A percentile compares a stretch with the other conserved stretches of the same genome.
These are phyloP conservation scores for Eilema caniola DNA, from an alignment of 2,888 invertebrate species.

Conservation along the genomic window DNA sequence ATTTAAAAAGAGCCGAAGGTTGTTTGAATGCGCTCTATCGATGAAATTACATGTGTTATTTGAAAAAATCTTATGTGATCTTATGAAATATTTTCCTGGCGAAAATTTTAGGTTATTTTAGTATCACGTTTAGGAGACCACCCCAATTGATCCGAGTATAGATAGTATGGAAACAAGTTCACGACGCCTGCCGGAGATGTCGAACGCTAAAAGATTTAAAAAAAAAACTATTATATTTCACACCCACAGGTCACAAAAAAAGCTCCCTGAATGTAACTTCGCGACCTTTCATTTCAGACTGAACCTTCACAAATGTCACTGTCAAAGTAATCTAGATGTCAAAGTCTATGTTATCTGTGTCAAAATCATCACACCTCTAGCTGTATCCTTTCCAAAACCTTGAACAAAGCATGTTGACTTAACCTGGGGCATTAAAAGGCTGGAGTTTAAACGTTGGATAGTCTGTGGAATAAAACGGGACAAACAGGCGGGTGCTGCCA, in stretches of 20 bases:
- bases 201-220: too few relatives aligned
- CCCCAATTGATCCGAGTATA: too few relatives aligned
- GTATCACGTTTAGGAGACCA: not conserved
- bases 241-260: too few relatives aligned
- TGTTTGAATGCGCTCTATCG: not conserved
- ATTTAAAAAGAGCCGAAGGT: not conserved
- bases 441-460: slow-evolving; percentile 59
- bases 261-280: not conserved
- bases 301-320: not conserved
- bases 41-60: not conserved
- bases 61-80: not conserved
- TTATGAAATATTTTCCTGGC: not conserved
- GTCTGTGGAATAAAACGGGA: slow-evolving; percentile 65
- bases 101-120: not conserved
- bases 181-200: too few relatives aligned
- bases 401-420: slow-evolving; percentile 58
- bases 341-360: not conserved
- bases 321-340: slow-evolving; percentile 15
- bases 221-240: too few relatives aligned
- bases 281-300: not conserved
- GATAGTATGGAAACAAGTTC: too few relatives aligned
- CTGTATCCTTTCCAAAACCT: slow-evolving; percentile 37
- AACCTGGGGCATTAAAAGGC: slow-evolving; percentile 59
- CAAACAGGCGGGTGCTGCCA: slow-evolving; percentile 61
- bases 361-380: slow-evolving; percentile 13